Conservation (phyloP, 2,113 vertebrate species). For the Ondatra zibethicus region DNA sequence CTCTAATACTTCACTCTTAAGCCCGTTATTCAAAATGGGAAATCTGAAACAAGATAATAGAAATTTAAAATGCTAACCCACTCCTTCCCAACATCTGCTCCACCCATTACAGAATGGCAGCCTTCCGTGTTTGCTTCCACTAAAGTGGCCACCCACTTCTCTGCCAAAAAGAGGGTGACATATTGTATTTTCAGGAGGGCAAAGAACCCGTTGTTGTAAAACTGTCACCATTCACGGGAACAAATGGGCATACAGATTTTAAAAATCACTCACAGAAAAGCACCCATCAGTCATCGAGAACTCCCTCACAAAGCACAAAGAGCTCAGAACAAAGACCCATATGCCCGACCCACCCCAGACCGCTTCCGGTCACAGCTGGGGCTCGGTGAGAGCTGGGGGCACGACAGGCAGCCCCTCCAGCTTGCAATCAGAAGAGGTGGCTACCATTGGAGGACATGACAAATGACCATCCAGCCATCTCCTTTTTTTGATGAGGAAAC, state of each 20-base stretch:
- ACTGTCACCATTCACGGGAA: conserved; percentile 30
- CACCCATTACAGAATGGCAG: neutral
- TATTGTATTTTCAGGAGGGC: conserved; percentile 45
- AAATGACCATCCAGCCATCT: neutral
- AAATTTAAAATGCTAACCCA: conserved; percentile 44
- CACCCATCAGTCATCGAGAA: neutral
- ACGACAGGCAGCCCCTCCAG: neutral
- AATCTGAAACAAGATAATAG: conserved; percentile 35
- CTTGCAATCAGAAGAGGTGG: neutral
- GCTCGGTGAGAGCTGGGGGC: neutral
- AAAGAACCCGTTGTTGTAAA: conserved; percentile 49
- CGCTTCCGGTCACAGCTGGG: conserved; percentile 36
- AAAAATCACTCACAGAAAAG: neutral
- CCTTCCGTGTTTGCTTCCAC: neutral
- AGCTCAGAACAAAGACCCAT: conserved; percentile 60
- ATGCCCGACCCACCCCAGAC: neutral
- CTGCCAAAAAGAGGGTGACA: conserved; percentile 35
- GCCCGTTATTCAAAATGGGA: conserved; percentile 21
- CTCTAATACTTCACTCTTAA: neutral
- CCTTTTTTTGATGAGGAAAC: neutral
- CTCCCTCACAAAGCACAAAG: conserved; percentile 28
- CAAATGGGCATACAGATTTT: neutral
- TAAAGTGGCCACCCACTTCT: neutral
- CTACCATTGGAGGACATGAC: neutral
- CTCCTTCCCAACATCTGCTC: conserved; percentile 46